Percentiles rank a stretch among this genome's conserved stretches.
Evolutionary conservation across 2,113 vertebrate genomes (phyloP).

Genomic region (Orycteropus afer): DNA sequence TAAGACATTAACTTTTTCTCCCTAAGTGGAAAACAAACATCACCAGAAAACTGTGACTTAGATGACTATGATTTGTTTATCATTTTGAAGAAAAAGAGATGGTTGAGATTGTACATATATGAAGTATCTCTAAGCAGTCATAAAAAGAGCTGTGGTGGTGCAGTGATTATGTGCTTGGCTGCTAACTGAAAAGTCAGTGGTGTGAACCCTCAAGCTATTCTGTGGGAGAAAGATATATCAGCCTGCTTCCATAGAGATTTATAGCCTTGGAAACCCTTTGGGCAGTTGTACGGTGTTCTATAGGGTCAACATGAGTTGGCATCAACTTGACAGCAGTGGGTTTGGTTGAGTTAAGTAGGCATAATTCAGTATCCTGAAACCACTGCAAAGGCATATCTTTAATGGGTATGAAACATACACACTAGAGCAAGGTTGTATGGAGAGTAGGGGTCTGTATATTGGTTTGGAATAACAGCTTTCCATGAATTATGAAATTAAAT

Average conservation of each 20-base stretch:
- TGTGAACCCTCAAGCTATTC: too few relatives aligned
- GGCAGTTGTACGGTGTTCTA: too few relatives aligned
- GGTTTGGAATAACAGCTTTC: neutral
- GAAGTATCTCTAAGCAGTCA: slow-evolving; percentile 1
- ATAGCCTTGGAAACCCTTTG: too few relatives aligned
- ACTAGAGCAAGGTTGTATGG: neutral
- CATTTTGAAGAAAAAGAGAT: slow-evolving; percentile 30
- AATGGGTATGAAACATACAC: neutral
- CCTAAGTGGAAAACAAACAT: neutral
- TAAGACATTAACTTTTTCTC: slow-evolving; percentile 7
- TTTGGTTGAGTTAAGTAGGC: neutral
- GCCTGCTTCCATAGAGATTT: too few relatives aligned
- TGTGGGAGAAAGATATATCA: too few relatives aligned
- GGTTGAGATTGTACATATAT: neutral
- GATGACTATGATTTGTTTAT: neutral
- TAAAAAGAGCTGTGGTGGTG: neutral
- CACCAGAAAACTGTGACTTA: neutral
- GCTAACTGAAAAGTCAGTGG: too few relatives aligned
- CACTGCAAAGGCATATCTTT: neutral
- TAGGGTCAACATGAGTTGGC: too few relatives aligned
- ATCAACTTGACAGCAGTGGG: too few relatives aligned
- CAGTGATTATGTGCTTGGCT: too few relatives aligned
- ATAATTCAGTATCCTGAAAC: slow-evolving; percentile 1
- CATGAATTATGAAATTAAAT: neutral
- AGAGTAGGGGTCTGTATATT: neutral